phyloP scores from a whole-genome alignment of 2,113 vertebrate genomes.

The Ameiurus melas region DNA sequence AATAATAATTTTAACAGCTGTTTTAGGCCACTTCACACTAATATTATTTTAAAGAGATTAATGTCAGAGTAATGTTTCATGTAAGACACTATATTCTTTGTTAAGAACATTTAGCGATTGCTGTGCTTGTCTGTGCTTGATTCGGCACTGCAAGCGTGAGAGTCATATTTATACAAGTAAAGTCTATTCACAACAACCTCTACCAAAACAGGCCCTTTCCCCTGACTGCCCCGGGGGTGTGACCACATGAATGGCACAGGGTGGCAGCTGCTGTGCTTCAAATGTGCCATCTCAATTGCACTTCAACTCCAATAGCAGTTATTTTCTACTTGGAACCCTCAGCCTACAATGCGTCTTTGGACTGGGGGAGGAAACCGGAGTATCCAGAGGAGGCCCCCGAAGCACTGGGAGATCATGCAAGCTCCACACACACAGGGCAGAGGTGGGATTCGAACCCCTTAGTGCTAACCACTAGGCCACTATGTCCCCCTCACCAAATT shows the following conservation, averaged over 20 bases:
- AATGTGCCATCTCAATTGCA: background rate
- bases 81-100: background rate
- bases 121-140: slow-evolving; percentile 10
- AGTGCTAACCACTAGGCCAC: too few species aligned
- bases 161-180: slow-evolving; percentile 33
- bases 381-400: too few species aligned
- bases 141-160: slow-evolving; percentile 31
- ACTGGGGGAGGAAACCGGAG: too few species aligned
- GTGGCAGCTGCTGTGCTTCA: background rate
- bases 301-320: background rate
- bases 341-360: too few species aligned
- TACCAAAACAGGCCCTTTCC: background rate
- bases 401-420: too few species aligned
- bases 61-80: background rate
- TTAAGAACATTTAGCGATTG: background rate
- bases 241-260: background rate
- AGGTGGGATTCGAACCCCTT: too few species aligned
- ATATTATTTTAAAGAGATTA: background rate
- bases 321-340: background rate
- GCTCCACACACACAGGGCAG: too few species aligned
- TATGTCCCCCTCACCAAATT: too few species aligned
- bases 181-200: slow-evolving; percentile 27
- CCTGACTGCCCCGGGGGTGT: background rate
- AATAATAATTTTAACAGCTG: background rate
- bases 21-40: background rate